phyloP scores from a whole-genome alignment of 2,797 vertebrate species.

The Pampus argenteus region DNA sequence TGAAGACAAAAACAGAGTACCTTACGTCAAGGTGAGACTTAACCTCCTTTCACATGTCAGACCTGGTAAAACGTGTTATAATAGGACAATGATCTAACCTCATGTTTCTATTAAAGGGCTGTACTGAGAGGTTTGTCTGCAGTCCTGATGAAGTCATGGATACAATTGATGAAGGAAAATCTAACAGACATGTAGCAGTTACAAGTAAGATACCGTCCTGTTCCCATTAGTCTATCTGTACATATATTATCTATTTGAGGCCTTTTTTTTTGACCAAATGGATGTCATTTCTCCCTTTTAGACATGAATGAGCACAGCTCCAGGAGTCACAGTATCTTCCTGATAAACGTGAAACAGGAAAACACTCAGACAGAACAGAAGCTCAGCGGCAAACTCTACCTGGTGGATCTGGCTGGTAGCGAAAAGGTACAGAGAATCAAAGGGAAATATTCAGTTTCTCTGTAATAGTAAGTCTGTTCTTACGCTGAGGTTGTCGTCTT shows the following conservation, averaged over 20 bases:
- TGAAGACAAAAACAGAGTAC: constrained; percentile 99
- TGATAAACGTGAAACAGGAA: constrained; percentile 98
- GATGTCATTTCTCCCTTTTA: constrained; percentile 54
- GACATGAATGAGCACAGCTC: constrained; percentile 99
- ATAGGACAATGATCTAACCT: neutral
- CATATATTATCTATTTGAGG: neutral
- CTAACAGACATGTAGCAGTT: constrained; percentile 97
- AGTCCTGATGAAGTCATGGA: constrained; percentile 99
- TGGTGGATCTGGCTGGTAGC: constrained; percentile 97
- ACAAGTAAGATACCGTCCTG: constrained; percentile 88
- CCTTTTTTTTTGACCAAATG: neutral
- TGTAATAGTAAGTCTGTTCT: neutral
- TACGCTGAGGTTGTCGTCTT: neutral
- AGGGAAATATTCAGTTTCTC: neutral
- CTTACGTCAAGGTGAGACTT: constrained; percentile 94
- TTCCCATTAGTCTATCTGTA: neutral
- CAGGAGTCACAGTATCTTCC: constrained; percentile 98
- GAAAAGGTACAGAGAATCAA: constrained; percentile 88
- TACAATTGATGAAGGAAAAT: constrained; percentile 98
- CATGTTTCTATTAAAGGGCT: constrained; percentile 84
- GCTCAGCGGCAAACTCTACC: constrained; percentile 96
- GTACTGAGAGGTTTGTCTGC: constrained; percentile 98
- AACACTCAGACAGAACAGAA: constrained; percentile 98
- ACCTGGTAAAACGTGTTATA: neutral
- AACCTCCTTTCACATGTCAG: neutral